Evolutionary conservation across 2,888 invertebrate genomes (phyloP).

Genomic region (Seira ritae): DNA sequence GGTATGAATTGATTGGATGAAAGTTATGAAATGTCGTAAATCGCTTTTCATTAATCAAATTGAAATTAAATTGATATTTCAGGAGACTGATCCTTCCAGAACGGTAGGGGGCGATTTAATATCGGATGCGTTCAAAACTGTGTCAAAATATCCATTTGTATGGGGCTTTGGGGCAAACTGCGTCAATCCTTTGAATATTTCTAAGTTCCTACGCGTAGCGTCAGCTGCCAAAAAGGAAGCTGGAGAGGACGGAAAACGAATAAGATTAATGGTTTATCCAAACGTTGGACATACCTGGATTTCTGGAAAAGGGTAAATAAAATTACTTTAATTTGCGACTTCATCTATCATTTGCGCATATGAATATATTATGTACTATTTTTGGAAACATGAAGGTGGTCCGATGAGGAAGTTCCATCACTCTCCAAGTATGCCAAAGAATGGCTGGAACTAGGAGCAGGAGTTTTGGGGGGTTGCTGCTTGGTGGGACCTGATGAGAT

Average conservation of each 20-base stretch:
- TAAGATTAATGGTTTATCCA: slow-evolving; percentile 90
- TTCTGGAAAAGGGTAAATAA: slow-evolving; percentile 75
- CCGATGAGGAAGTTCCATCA: slow-evolving; percentile 81
- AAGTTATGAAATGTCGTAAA: no score
- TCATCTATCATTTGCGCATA: background rate
- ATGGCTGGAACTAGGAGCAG: slow-evolving; percentile 89
- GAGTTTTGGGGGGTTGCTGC: slow-evolving; percentile 92
- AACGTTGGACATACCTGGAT: slow-evolving; percentile 93
- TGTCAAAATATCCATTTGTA: slow-evolving; percentile 82
- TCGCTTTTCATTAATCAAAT: slow-evolving; percentile 16
- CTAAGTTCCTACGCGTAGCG: slow-evolving; percentile 79
- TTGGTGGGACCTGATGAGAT: slow-evolving; percentile 90
- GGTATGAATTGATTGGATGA: slow-evolving; percentile 78
- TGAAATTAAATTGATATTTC: background rate
- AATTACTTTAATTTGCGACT: no score
- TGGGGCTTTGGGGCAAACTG: slow-evolving; percentile 95
- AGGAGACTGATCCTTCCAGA: slow-evolving; percentile 72
- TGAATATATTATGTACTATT: slow-evolving; percentile 13
- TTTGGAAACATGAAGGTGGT: slow-evolving; percentile 77
- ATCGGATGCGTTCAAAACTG: slow-evolving; percentile 81
- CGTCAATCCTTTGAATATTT: slow-evolving; percentile 82
- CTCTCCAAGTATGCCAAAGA: slow-evolving; percentile 84
- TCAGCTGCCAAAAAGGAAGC: slow-evolving; percentile 76
- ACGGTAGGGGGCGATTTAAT: slow-evolving; percentile 90
- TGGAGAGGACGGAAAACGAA: slow-evolving; percentile 71